Evolutionary conservation across 2,113 vertebrate species (phyloP), one percentile per base, ranked within the genome.

Genomic region (Plotosus lineatus): DNA sequence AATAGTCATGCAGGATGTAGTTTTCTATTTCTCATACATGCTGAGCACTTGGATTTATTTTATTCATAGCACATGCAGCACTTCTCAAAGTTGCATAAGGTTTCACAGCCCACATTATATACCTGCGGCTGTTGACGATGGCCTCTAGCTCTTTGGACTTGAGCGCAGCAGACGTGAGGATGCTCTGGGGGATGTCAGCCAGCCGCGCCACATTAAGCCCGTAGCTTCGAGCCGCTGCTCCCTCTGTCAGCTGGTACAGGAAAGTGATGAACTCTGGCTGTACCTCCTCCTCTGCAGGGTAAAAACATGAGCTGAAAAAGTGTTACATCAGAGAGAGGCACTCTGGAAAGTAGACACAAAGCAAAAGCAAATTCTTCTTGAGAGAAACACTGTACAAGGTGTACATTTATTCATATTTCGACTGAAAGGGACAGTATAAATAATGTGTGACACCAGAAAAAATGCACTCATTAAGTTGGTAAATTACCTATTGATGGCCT

Each of bases 201-300:
- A 99, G 90, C 84, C 95, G 95, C 48, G 98, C 98, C 56, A 99
- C 98, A 74, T 99, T 99, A 42, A 99, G 91, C 56, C 97, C 98
- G 0, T 99, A 99, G 87, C 98, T 99, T 75, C 95, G 94, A 65
- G 91, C 94, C 23, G 96, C 96, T 75, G 95, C 91, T 83, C 95
- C 97, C 93, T 93, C 92, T n/a, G 94, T 98, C 90, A 98, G 90
- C 91, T 96, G 96, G 90, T 98, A 99, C 82, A 99, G 95, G 85
- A 99, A 99, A 77, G 96, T 99, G 88, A 99, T 95, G 89, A 94
- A 97, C 88, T 97, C 95, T 48, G 95, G 95, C 71, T 89, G 90
- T 81, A 92, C 88, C 61, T 95, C 94, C 78, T 81, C 88, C 82
- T 91, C 92, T 92, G 87, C 61, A 73, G 55, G n/a, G 21, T 40